Evolutionary conservation across 2,797 vertebrate species (phyloP).

Genomic region (Myotis daubentonii): DNA sequence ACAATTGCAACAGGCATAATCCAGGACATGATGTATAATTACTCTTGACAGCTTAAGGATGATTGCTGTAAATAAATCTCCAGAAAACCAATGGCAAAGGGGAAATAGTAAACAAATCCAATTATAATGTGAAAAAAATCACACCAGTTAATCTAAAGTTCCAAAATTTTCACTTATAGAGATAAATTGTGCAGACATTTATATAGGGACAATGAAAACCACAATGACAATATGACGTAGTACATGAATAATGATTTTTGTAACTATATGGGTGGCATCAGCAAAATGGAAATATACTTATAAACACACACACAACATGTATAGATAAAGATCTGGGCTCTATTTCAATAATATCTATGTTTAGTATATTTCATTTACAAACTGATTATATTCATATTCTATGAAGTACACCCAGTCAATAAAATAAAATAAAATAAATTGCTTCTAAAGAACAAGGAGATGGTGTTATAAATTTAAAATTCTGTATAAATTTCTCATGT

Average conservation of each 20-base stretch:
- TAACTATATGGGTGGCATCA: background rate
- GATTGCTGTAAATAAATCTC: background rate
- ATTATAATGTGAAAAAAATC: background rate
- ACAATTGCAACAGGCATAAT: background rate
- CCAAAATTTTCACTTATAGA: background rate
- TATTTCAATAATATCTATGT: background rate
- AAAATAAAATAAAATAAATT: background rate
- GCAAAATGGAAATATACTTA: background rate
- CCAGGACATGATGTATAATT: background rate
- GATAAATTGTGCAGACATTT: background rate
- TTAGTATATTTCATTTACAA: background rate
- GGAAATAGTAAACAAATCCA: background rate
- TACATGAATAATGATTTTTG: background rate
- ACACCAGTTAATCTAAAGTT: background rate
- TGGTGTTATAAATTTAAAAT: background rate
- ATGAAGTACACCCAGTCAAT: background rate
- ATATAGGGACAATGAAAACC: background rate
- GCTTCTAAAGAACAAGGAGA: background rate
- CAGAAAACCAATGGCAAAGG: background rate
- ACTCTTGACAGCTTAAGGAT: background rate
- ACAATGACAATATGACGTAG: background rate
- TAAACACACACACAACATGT: background rate
- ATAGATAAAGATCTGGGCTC: background rate
- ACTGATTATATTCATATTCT: background rate
- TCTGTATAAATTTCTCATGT: conserved; percentile 1